These are phyloP conservation scores for Drosophila kohkoa DNA, from an alignment of 1,140 invertebrate genomes.

Conservation along the genomic window DNA sequence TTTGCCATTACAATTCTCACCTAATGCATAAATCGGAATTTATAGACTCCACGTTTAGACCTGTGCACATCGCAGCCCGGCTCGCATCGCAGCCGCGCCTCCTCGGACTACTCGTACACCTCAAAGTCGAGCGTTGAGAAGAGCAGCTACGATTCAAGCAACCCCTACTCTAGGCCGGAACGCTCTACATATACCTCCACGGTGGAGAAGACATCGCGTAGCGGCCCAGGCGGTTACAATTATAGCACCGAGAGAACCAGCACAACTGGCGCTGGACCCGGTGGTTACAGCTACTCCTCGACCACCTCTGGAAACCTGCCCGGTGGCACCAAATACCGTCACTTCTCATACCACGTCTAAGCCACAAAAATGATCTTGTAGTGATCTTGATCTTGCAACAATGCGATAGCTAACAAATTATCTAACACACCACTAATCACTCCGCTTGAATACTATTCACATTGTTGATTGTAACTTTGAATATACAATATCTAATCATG, in stretches of 20 bases:
- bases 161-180: constrained; percentile 87
- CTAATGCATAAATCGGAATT: constrained; percentile 83
- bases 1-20: constrained; percentile 66
- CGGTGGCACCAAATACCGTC: constrained; percentile 92
- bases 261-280: constrained; percentile 89
- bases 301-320: constrained; percentile 91
- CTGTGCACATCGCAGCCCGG: constrained; percentile 91
- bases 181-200: constrained; percentile 88
- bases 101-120: constrained; percentile 91
- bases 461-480: constrained; percentile 41
- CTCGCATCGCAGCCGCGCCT: constrained; percentile 85
- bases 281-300: constrained; percentile 93
- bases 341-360: constrained; percentile 94
- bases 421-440: constrained; percentile 35
- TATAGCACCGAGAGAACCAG: constrained; percentile 90
- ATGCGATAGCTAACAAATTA: constrained; percentile 14
- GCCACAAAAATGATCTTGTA: constrained; percentile 4
- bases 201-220: constrained; percentile 88
- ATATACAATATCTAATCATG: constrained; percentile 37
- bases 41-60: constrained; percentile 94
- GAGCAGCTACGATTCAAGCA: constrained; percentile 85
- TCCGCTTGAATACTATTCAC: constrained; percentile 37
- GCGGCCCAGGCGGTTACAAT: constrained; percentile 89
- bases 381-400: constrained; percentile 15
- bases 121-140: constrained; percentile 88